phyloP scores from a whole-genome alignment of 2,888 invertebrate genomes.

The Morpho deidamia region DNA sequence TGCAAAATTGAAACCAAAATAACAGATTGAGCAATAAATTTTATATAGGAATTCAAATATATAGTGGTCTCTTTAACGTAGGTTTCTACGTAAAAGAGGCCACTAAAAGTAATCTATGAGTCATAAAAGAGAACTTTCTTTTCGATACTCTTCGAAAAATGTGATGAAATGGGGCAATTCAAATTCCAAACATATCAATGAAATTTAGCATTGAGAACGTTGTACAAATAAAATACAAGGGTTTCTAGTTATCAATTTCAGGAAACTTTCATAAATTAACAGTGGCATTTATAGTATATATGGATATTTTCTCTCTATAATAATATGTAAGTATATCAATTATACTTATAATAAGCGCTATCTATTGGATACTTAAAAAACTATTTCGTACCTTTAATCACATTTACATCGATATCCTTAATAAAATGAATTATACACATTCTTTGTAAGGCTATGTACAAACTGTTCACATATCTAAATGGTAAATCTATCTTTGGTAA shows the following conservation, averaged over 20 bases:
- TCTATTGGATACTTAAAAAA: background rate
- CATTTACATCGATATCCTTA: too few species aligned
- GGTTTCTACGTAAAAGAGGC: constrained; percentile 41
- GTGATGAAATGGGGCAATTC: constrained; percentile 45
- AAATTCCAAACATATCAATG: constrained; percentile 31
- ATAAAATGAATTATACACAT: too few species aligned
- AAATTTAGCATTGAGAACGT: too few species aligned
- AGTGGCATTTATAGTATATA: too few species aligned
- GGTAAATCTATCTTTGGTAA: too few species aligned
- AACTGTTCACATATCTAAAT: too few species aligned
- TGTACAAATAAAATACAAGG: too few species aligned
- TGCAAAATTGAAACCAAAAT: constrained; percentile 44
- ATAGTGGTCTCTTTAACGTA: constrained; percentile 54
- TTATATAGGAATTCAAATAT: constrained; percentile 60
- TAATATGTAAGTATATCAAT: too few species aligned
- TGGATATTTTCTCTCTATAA: too few species aligned
- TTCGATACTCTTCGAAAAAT: constrained; percentile 51
- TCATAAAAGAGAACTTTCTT: constrained; percentile 57
- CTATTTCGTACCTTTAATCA: background rate
- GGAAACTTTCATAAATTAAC: too few species aligned
- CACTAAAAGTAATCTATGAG: constrained; percentile 61
- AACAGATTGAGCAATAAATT: constrained; percentile 52
- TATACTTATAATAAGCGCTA: background rate
- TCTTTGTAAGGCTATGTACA: too few species aligned
- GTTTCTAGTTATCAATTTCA: too few species aligned